Percentiles rank a stretch among this genome's conserved stretches.
Conservation (phyloP, 2,797 vertebrate genomes). For the Falco naumanni region DNA sequence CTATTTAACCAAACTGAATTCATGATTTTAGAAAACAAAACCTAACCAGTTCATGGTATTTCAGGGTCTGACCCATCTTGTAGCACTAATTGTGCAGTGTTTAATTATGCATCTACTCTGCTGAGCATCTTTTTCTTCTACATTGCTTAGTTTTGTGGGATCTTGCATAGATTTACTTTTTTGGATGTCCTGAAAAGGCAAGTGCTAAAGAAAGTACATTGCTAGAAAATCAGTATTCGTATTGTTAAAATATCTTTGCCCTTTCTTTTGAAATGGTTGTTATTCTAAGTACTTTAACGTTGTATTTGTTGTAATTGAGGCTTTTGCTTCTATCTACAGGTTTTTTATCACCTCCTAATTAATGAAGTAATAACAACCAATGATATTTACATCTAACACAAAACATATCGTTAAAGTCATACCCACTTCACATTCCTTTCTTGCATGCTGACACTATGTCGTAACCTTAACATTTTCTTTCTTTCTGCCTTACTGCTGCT, state of each 20-base stretch:
- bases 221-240: background rate
- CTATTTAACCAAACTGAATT: background rate
- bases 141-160: background rate
- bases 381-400: background rate
- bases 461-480: background rate
- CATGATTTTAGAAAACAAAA: background rate
- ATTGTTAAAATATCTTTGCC: background rate
- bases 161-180: background rate
- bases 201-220: background rate
- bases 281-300: background rate
- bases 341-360: background rate
- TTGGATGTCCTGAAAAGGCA: background rate
- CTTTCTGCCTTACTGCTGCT: background rate
- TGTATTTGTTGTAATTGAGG: background rate
- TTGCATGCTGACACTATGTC: background rate
- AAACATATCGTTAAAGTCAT: background rate
- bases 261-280: background rate
- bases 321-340: background rate
- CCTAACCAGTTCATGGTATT: background rate
- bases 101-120: background rate
- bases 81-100: background rate
- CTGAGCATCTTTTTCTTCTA: background rate
- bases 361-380: conserved; percentile 4
- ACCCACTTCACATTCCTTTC: background rate
- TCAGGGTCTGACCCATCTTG: background rate